Conservation (phyloP, 1,140 invertebrate species). For the Acromyrmex echinatior region DNA sequence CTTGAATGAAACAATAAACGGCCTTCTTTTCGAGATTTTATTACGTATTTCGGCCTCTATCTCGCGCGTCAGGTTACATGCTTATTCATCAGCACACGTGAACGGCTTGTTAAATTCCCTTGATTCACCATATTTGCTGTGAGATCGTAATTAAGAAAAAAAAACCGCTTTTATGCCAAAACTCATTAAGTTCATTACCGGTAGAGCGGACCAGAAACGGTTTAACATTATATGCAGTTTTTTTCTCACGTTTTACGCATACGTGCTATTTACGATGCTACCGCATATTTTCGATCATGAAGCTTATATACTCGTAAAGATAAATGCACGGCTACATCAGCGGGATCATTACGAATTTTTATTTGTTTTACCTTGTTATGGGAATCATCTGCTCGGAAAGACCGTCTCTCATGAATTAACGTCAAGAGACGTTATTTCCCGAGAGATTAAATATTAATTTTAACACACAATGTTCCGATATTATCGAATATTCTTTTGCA, state of each 20-base stretch:
- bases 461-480: neutral
- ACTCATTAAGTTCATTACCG: slow-evolving; percentile 47
- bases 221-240: slow-evolving; percentile 6
- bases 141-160: slow-evolving; percentile 9
- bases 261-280: neutral
- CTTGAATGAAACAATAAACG: neutral
- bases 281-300: neutral
- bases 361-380: neutral
- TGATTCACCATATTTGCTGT: neutral
- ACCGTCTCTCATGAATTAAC: neutral
- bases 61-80: neutral
- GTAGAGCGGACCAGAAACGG: slow-evolving; percentile 4
- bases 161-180: neutral
- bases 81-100: slow-evolving; percentile 14
- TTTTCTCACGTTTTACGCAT: slow-evolving; percentile 57
- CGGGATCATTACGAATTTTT: slow-evolving; percentile 40
- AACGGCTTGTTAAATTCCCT: slow-evolving; percentile 24
- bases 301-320: slow-evolving; percentile 6
- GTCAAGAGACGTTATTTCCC: neutral
- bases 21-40: neutral
- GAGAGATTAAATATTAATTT: slow-evolving; percentile 6
- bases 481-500: neutral
- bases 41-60: slow-evolving; percentile 1
- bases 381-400: neutral
- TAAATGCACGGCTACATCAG: slow-evolving; percentile 5